A percentile compares a stretch with the other conserved stretches of the same genome.
These are phyloP conservation scores for Geococcyx californianus DNA, from an alignment of 2,113 vertebrate genomes.

Conservation along the genomic window DNA sequence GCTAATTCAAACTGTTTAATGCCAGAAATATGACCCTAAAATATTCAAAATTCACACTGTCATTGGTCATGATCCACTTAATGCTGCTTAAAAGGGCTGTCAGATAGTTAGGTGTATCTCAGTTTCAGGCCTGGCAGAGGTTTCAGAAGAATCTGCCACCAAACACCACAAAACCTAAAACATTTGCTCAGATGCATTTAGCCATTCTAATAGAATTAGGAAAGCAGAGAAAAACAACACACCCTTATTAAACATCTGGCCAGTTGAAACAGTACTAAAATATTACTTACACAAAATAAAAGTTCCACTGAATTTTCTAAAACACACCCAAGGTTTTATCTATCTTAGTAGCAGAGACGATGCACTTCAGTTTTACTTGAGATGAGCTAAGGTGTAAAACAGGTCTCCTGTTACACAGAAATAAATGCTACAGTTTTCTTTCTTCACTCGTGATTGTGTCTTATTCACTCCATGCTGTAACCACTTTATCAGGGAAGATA, in stretches of 20 bases:
- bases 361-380: not conserved
- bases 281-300: not conserved
- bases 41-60: not conserved
- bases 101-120: not conserved
- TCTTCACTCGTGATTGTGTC: not conserved
- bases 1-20: not conserved
- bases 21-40: not conserved
- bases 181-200: not conserved
- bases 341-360: not conserved
- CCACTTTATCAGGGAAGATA: not conserved
- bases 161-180: not conserved
- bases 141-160: not conserved
- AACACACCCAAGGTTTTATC: too few species aligned
- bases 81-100: not conserved
- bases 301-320: not conserved
- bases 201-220: not conserved
- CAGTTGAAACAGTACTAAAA: not conserved
- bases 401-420: not conserved
- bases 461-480: not conserved
- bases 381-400: not conserved
- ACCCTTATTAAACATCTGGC: not conserved
- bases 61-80: not conserved
- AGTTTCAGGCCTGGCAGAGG: not conserved
- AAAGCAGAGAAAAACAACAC: not conserved
- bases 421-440: not conserved